phyloP scores from a whole-genome alignment of 92 coral and sea anemone species.

The Diadumene lineata region DNA sequence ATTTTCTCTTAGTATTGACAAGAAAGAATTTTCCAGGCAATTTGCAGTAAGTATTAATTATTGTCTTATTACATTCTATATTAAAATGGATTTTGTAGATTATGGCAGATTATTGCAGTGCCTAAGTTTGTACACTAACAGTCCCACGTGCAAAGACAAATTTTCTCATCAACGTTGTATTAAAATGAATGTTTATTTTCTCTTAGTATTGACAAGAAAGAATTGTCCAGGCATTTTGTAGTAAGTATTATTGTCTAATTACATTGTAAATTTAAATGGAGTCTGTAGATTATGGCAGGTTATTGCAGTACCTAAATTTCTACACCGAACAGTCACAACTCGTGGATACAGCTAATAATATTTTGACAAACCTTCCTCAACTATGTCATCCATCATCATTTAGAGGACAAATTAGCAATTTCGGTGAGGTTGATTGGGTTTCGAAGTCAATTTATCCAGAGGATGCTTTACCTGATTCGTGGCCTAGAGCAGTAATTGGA shows the following conservation, averaged over 20 bases:
- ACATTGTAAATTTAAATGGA: background rate
- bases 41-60: background rate
- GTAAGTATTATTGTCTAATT: background rate
- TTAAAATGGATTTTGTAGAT: background rate
- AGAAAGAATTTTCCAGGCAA: background rate
- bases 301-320: constrained; percentile 3
- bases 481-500: constrained; percentile 34
- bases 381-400: constrained; percentile 5
- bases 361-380: background rate
- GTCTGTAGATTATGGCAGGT: background rate
- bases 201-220: background rate
- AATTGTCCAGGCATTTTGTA: background rate
- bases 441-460: constrained; percentile 20
- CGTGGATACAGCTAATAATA: constrained; percentile 1
- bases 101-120: background rate
- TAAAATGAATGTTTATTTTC: background rate
- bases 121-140: constrained; percentile 9
- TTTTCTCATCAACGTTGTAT: background rate
- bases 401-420: background rate
- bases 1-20: background rate
- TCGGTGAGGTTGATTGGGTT: constrained; percentile 2
- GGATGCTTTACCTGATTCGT: constrained; percentile 39
- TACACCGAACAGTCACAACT: constrained; percentile 15
- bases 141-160: background rate
- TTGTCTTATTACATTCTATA: background rate